Evolutionary conservation across 2,888 invertebrate species (phyloP).

Genomic region (Isoperla grammatica): DNA sequence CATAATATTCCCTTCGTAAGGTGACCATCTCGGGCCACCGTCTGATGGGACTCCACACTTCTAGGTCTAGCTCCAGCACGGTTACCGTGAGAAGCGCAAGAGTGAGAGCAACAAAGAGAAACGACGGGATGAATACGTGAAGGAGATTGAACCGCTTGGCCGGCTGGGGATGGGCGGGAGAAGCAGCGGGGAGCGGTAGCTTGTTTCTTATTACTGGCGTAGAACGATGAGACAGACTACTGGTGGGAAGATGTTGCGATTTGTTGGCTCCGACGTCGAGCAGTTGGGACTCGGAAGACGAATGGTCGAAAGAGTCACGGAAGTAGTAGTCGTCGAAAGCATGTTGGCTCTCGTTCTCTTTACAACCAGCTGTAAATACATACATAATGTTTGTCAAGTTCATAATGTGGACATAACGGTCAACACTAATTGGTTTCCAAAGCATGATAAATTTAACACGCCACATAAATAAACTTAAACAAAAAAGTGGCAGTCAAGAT

Average conservation of each 20-base stretch:
- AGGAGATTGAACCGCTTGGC: slow-evolving; percentile 56
- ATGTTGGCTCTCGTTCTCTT: slow-evolving; percentile 34
- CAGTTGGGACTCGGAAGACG: slow-evolving; percentile 62
- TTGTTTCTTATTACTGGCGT: slow-evolving; percentile 2
- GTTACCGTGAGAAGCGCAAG: slow-evolving; percentile 63
- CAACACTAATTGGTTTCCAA: too few species aligned
- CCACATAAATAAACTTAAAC: too few species aligned
- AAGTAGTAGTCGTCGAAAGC: slow-evolving; percentile 60
- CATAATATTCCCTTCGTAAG: slow-evolving; percentile 73
- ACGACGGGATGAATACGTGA: slow-evolving; percentile 70
- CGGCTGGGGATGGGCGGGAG: slow-evolving; percentile 32
- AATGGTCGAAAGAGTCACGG: slow-evolving; percentile 72
- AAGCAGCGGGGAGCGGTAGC: slow-evolving; percentile 26
- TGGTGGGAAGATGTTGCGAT: slow-evolving; percentile 32
- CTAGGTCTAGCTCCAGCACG: slow-evolving; percentile 73
- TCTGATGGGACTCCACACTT: slow-evolving; percentile 60
- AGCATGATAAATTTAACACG: too few species aligned
- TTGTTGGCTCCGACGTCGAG: slow-evolving; percentile 31
- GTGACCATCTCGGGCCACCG: slow-evolving; percentile 70
- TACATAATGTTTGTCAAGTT: too few species aligned
- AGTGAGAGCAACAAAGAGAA: slow-evolving; percentile 65
- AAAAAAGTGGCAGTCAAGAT: too few species aligned
- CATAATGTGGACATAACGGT: too few species aligned
- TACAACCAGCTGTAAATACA: slow-evolving; percentile 38
- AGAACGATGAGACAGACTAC: neutral